Percentiles rank a stretch among this genome's conserved stretches.
These are phyloP conservation scores for Schizaphis graminum DNA, from an alignment of 2,888 invertebrate genomes.

Conservation along the genomic window DNA sequence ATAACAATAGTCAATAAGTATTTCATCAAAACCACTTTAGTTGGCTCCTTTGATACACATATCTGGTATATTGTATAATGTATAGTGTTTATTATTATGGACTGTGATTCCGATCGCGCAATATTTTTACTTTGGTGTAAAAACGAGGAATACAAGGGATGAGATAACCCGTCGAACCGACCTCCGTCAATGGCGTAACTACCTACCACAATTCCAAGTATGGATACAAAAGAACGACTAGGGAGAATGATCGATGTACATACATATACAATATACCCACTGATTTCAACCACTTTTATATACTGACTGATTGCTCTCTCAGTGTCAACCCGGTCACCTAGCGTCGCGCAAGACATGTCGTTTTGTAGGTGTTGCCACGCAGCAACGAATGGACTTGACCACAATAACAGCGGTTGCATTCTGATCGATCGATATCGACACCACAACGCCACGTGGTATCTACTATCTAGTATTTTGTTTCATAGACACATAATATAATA, in stretches of 20 bases:
- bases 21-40: not conserved
- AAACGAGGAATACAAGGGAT: not conserved
- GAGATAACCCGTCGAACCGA: not conserved
- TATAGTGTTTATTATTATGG: not conserved
- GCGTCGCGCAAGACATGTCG: not conserved
- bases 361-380: not conserved
- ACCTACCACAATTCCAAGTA: not conserved
- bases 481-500: not conserved
- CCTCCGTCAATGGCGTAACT: not conserved
- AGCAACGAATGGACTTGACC: not conserved
- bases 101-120: not conserved
- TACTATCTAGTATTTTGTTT: not conserved
- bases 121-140: not conserved
- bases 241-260: not conserved
- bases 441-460: not conserved
- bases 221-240: not conserved
- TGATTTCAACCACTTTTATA: not conserved
- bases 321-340: too few relatives aligned
- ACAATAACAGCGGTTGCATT: not conserved
- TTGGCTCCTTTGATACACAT: not conserved
- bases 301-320: not conserved
- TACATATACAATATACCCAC: not conserved
- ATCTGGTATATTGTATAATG: not conserved
- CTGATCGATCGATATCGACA: not conserved
- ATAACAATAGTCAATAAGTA: not conserved